Evolutionary conservation across 2,797 vertebrate species (phyloP), one percentile per base, ranked within the genome.

Genomic region (Pitangus sulphuratus): DNA sequence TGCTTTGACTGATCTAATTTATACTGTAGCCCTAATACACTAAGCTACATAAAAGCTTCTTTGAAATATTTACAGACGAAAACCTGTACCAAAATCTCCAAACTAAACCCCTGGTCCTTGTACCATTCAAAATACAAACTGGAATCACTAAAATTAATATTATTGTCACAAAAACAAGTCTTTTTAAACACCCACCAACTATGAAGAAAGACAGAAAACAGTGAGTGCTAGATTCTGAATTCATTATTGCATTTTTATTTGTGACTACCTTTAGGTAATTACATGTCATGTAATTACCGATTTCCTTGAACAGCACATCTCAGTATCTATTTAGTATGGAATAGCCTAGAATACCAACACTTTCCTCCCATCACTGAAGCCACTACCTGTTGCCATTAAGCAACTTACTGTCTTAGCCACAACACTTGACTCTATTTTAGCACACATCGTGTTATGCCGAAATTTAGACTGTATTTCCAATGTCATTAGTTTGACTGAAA

Each of bases 141-240:
- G 39, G 24, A 89, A 86, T 61, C 24, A 57, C 28, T 78, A 37
- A 71, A 65, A 15, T 25, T 45, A 57, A 8, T 14, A 65, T 25
- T 14, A 72, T 1, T 31, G 5, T 37, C 20, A 75, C 6, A 5
- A 2, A 9, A 37, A 16, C 44, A 64, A 28, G 1, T 11, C 7
- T 6, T 74, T 85, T 72, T 45, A 66, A 84, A 39, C 4, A 50
- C 18, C 11, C 19, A 20, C 21, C 68, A 64, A 42, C 12, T 30
- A 40, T 0, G 1, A 83, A 82, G 33, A 70, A 50, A 85, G 28
- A 79, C 11, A 2, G 50, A 66, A 65, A 71, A 24, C 15, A 66
- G 8, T 2, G 17, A 72, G 19, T 20, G 12, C 8, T 26, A 42
- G 19, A 50, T 42, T 74, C 33, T n/a, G 15, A 74, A 92, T 39